These are phyloP conservation scores for Clivina fossor DNA, from an alignment of 2,888 invertebrate species.

Conservation along the genomic window DNA sequence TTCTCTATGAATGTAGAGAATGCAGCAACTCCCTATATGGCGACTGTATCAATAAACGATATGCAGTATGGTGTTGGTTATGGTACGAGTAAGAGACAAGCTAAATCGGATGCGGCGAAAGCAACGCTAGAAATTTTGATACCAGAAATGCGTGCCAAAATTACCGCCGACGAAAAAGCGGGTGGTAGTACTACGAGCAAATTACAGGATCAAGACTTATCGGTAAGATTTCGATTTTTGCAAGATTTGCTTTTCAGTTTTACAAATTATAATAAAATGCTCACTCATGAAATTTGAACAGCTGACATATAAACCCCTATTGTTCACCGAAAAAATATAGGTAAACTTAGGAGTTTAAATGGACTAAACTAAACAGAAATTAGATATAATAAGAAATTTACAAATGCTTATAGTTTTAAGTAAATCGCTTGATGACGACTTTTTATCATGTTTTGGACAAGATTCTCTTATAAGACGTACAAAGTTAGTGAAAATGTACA, in stretches of 20 bases:
- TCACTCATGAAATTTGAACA: too few species aligned
- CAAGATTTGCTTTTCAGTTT: not conserved
- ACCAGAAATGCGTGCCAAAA: slow-evolving; percentile 86
- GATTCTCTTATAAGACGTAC: too few species aligned
- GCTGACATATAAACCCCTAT: too few species aligned
- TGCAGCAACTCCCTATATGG: slow-evolving; percentile 90
- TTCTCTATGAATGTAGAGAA: slow-evolving; percentile 79
- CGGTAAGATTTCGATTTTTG: slow-evolving; percentile 51
- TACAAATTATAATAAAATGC: too few species aligned
- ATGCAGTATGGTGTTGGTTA: slow-evolving; percentile 93
- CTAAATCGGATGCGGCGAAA: slow-evolving; percentile 91
- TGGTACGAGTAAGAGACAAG: slow-evolving; percentile 94
- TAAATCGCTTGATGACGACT: too few species aligned
- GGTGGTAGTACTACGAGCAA: slow-evolving; percentile 53
- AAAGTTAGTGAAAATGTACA: too few species aligned
- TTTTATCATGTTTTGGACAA: too few species aligned
- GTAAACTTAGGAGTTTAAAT: too few species aligned
- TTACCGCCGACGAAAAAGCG: slow-evolving; percentile 62
- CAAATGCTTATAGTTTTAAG: too few species aligned
- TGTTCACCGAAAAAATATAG: too few species aligned
- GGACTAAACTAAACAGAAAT: too few species aligned
- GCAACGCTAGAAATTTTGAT: slow-evolving; percentile 88
- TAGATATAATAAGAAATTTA: too few species aligned
- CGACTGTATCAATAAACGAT: slow-evolving; percentile 88
- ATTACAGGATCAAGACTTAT: slow-evolving; percentile 56